A percentile compares a stretch with the other conserved stretches of the same genome.
These are phyloP conservation scores for Echinometra lucunter DNA, from an alignment of 53 echinoderm and acorn worm species.

Conservation along the genomic window DNA sequence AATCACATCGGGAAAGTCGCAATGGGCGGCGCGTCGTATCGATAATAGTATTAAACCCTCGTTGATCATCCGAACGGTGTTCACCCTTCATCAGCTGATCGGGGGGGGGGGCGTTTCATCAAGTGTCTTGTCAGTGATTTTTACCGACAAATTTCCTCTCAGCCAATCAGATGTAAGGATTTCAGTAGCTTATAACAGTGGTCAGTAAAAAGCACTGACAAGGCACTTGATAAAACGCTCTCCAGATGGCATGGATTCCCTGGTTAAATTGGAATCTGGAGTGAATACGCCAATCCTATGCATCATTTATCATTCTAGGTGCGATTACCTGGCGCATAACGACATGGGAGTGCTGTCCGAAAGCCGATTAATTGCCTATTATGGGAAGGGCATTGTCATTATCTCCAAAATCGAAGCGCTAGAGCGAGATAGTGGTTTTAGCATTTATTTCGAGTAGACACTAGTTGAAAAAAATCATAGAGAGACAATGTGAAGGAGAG, in stretches of 20 bases:
- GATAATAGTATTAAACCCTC: not conserved
- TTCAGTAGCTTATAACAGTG: no score
- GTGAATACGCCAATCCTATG: not conserved
- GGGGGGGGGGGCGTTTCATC: no score
- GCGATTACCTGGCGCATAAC: not conserved
- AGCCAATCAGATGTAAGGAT: no score
- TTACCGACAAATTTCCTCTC: no score
- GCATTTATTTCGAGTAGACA: not conserved
- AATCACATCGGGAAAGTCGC: no score
- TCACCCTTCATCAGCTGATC: not conserved
- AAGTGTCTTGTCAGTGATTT: no score
- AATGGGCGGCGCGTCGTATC: not conserved
- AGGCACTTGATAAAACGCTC: no score
- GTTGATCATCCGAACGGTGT: not conserved
- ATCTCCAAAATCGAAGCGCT: not conserved
- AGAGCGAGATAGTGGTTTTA: not conserved
- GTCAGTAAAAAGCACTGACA: no score
- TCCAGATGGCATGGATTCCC: not conserved
- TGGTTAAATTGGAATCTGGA: not conserved
- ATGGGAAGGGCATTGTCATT: not conserved
- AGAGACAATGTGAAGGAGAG: no score
- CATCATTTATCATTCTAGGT: not conserved
- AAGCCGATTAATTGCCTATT: conserved; percentile 10
- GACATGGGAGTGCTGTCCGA: not conserved
- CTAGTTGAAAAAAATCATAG: no score